Evolutionary conservation across 2,888 invertebrate genomes (phyloP).

Genomic region (Lacanobia oleracea): DNA sequence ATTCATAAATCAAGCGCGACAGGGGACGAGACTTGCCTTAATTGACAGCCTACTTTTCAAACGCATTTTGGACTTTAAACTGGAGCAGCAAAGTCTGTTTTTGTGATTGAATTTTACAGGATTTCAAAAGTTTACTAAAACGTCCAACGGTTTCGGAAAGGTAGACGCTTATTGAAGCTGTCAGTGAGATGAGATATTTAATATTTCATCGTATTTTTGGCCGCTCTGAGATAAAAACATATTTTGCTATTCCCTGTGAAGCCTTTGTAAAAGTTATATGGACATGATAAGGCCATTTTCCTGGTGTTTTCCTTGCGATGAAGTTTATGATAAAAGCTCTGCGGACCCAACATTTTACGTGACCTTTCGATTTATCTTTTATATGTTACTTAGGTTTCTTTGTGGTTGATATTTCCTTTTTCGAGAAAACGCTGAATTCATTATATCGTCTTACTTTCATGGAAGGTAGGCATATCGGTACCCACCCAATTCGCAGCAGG

Average conservation of each 20-base stretch:
- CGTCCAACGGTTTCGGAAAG: constrained; percentile 43
- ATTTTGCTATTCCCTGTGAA: constrained; percentile 52
- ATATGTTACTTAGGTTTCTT: constrained; percentile 23
- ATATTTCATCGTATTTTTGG: constrained; percentile 59
- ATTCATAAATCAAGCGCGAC: constrained; percentile 75
- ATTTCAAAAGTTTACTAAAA: constrained; percentile 53
- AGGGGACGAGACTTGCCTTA: constrained; percentile 63
- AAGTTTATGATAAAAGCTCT: constrained; percentile 37
- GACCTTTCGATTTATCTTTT: constrained; percentile 46
- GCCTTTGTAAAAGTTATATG: constrained; percentile 48
- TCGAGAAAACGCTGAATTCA: constrained; percentile 1
- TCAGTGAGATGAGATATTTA: constrained; percentile 56
- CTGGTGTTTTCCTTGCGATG: constrained; percentile 38
- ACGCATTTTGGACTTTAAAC: constrained; percentile 58
- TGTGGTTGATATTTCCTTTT: constrained; percentile 34
- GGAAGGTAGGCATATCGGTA: not conserved
- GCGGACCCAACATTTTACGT: constrained; percentile 35
- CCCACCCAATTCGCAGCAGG: not conserved
- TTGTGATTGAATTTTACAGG: constrained; percentile 18
- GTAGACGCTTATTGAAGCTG: constrained; percentile 50
- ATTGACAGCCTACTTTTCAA: constrained; percentile 49
- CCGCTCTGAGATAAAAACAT: constrained; percentile 33
- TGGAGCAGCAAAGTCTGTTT: constrained; percentile 49
- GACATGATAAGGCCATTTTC: constrained; percentile 51
- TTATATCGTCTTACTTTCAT: constrained; percentile 5